phyloP scores from a whole-genome alignment of 2,888 invertebrate genomes.

The Argyresthia albistria region DNA sequence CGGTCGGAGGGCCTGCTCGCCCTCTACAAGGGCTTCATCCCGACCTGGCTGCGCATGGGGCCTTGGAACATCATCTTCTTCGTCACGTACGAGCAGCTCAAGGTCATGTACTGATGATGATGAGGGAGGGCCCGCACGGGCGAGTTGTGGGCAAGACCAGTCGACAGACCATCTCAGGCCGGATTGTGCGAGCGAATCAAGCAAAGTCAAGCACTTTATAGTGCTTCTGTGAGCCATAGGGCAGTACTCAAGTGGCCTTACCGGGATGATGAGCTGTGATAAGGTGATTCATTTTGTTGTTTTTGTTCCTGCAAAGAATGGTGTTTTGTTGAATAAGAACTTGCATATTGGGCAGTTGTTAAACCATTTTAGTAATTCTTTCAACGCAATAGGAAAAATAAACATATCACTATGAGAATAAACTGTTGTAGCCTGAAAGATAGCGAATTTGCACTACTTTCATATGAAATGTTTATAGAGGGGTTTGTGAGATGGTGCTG shows the following conservation, averaged over 20 bases:
- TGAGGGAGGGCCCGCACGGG: no score
- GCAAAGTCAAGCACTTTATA: no score
- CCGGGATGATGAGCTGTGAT: neutral
- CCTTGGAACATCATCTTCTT: constrained; percentile 99
- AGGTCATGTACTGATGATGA: constrained; percentile 73
- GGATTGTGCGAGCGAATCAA: no score
- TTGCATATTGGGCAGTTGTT: neutral
- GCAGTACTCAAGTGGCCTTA: no score
- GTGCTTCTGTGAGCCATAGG: no score
- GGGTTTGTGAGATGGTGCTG: no score
- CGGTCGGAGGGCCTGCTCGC: constrained; percentile 89
- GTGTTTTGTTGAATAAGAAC: neutral
- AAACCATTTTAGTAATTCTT: neutral
- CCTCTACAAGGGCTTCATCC: constrained; percentile 95
- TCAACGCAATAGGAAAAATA: no score
- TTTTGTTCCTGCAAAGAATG: neutral
- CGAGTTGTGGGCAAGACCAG: no score
- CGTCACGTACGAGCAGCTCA: constrained; percentile 93
- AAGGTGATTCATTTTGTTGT: neutral
- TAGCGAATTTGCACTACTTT: no score
- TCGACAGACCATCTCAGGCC: no score
- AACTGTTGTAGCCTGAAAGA: neutral
- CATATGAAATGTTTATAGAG: no score
- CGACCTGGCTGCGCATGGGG: constrained; percentile 96
- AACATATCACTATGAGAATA: constrained; percentile 13